Evolutionary conservation across 2,888 invertebrate genomes (phyloP).

Genomic region (Hemithea aestivaria): DNA sequence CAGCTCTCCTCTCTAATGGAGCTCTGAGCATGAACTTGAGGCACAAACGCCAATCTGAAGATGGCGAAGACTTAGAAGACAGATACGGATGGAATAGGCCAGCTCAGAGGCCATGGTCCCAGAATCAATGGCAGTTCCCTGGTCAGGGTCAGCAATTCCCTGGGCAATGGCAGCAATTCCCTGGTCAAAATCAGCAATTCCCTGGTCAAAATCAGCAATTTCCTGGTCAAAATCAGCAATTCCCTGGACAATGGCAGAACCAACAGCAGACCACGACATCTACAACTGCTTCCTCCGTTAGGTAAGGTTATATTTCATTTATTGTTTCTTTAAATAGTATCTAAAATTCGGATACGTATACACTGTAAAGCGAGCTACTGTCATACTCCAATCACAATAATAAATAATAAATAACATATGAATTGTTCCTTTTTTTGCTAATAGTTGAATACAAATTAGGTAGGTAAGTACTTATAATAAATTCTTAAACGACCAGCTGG

Average conservation of each 20-base stretch:
- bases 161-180: constrained; percentile 20
- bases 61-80: constrained; percentile 45
- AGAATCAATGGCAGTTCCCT: not conserved
- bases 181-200: constrained; percentile 13
- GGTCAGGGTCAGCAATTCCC: constrained; percentile 19
- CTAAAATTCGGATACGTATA: no score
- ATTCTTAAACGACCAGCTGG: no score
- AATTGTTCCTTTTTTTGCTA: no score
- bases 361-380: no score
- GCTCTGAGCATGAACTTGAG: constrained; percentile 39
- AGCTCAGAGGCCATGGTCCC: constrained; percentile 4
- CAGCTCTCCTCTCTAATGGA: constrained; percentile 41
- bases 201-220: constrained; percentile 19
- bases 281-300: constrained; percentile 14
- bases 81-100: constrained; percentile 44
- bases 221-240: constrained; percentile 19
- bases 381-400: no score
- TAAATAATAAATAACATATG: no score
- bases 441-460: no score
- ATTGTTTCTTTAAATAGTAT: no score
- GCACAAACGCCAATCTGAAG: constrained; percentile 37
- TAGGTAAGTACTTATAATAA: no score
- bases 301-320: constrained; percentile 25
- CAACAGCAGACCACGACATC: constrained; percentile 13
- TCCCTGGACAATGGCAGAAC: constrained; percentile 2